Conservation (phyloP, 2,113 vertebrate genomes). For the Natator depressus region DNA sequence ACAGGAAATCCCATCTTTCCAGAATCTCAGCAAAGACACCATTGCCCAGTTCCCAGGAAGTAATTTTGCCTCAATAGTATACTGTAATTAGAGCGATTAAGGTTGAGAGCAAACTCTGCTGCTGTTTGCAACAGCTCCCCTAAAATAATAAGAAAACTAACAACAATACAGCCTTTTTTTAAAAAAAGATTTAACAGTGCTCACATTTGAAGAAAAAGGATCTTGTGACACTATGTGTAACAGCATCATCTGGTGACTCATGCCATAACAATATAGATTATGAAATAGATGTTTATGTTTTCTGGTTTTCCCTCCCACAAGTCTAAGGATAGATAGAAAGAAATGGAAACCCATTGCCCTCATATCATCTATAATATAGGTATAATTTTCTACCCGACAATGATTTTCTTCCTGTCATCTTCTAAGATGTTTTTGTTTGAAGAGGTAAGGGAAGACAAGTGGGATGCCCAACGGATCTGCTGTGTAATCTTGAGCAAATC, state of each 20-base stretch:
- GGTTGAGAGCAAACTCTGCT: fast-evolving
- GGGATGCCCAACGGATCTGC: neutral
- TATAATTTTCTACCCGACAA: neutral
- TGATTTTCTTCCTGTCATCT: neutral
- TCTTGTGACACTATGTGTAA: neutral
- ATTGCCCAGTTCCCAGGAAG: neutral
- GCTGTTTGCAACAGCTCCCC: neutral
- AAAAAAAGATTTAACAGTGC: neutral
- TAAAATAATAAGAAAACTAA: neutral
- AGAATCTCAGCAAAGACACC: neutral
- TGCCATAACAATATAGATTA: fast-evolving
- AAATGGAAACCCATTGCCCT: neutral
- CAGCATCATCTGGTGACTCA: conserved; percentile 57
- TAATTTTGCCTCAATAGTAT: neutral
- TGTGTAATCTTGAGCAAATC: neutral
- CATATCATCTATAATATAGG: neutral
- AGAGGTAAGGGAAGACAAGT: neutral
- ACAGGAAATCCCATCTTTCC: neutral
- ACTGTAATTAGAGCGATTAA: neutral
- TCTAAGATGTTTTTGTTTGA: neutral
- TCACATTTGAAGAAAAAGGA: fast-evolving
- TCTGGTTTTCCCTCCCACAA: fast-evolving
- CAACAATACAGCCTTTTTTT: neutral
- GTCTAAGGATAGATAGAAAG: neutral
- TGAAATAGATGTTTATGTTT: fast-evolving